phyloP scores from a whole-genome alignment of 2,888 invertebrate genomes.

The Palloptera scutellata region DNA sequence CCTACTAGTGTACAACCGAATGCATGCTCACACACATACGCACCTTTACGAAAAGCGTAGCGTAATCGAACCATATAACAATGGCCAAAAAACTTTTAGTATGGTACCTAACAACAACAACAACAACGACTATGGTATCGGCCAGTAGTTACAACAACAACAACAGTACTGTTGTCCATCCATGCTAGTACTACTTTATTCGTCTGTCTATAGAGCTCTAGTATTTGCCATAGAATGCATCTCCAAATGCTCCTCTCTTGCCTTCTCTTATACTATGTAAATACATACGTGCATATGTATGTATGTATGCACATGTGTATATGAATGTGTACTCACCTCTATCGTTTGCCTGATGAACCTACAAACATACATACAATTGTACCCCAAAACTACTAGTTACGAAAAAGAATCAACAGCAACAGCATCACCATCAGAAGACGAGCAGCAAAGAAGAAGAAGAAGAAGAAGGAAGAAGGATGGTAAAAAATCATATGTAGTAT shows the following conservation, averaged over 20 bases:
- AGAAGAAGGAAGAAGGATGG: too few species aligned
- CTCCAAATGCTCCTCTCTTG: slow-evolving; percentile 12
- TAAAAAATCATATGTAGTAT: slow-evolving; percentile 17
- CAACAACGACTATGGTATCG: slow-evolving; percentile 20
- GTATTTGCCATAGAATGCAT: not conserved
- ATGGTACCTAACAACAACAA: not conserved
- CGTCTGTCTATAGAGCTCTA: not conserved
- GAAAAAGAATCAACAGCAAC: not conserved
- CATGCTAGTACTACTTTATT: not conserved
- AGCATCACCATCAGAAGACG: not conserved
- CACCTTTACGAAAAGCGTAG: too few species aligned
- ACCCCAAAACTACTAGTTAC: not conserved
- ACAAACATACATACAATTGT: slow-evolving; percentile 6
- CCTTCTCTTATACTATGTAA: slow-evolving; percentile 5
- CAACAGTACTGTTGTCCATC: not conserved
- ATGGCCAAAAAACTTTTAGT: slow-evolving; percentile 20
- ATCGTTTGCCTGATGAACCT: not conserved
- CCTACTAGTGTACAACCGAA: too few species aligned
- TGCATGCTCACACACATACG: too few species aligned
- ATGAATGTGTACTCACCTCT: not conserved
- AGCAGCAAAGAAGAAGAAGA: slow-evolving; percentile 16
- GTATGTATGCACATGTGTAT: not conserved
- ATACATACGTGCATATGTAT: slow-evolving; percentile 16
- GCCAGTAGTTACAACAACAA: slow-evolving; percentile 3
- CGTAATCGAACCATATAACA: slow-evolving; percentile 29